Evolutionary conservation across 2,797 vertebrate genomes (phyloP), one percentile per base, ranked within the genome.

Genomic region (Etheostoma nigrum): DNA sequence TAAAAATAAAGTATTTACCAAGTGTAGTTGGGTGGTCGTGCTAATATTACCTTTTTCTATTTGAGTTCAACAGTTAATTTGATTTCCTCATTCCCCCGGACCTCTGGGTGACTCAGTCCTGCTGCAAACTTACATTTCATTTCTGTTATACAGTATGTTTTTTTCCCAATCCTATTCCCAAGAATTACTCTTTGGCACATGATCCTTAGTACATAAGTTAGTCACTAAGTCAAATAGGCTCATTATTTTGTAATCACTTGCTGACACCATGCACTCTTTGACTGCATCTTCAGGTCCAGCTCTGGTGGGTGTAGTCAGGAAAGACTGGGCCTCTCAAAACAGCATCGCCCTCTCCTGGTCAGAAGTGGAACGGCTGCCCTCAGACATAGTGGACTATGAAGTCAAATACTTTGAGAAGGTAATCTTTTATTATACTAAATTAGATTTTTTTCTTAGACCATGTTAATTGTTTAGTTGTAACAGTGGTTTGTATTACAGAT

Each of bases 401-500:
- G 96, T 99, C 92, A 99, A 99, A 94, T 99, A 99, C 93, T 99
- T 97, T 91, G 98, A 99, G 92, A 99, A 98, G 97, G 98, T 99
- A 94, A 3, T 8, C 15, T 27, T 63, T 81, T 27, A 55, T 18
- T 15, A 8, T 9, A 19, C 2, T 18, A 16, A 36, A 66, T 18
- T 1, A 44, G 4, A 23, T 12, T 1, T 16, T 70, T 58, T n/a
- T 44, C 30, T 49, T 16, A 6, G 33, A 45, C 33, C 2, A 51
- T 58, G 30, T 62, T 48, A 13, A 54, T 47, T 58, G 15, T 10
- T 72, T 16, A 3, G n/a, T 47, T 15, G 13, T 18, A 3, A 19
- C 14, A 4, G 1, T 36, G 1, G 2, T 65, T 71, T 74, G 11
- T 52, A 11, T n/a, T 23, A 5, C 15, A 67, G 21, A 51, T 30